Conservation (phyloP, 1,140 invertebrate genomes). For the Spodoptera litura region DNA sequence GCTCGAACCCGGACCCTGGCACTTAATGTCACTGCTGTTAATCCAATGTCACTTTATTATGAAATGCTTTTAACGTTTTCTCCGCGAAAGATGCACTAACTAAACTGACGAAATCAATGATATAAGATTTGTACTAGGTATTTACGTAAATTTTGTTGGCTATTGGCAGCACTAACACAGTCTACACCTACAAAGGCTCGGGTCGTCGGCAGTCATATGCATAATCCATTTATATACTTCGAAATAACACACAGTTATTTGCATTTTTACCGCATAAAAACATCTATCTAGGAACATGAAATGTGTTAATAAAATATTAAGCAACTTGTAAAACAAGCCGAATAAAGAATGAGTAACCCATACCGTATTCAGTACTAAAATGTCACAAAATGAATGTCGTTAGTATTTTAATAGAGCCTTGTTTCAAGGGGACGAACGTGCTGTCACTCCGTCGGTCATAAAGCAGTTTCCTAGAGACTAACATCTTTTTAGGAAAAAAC, state of each 20-base stretch:
- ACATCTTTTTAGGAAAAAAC: conserved; percentile 22
- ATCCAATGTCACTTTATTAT: conserved; percentile 72
- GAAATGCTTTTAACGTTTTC: conserved; percentile 60
- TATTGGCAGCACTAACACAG: conserved; percentile 50
- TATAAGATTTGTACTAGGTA: conserved; percentile 61
- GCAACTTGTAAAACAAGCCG: conserved; percentile 57
- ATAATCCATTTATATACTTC: conserved; percentile 49
- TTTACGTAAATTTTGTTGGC: conserved; percentile 67
- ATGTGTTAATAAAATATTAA: conserved; percentile 63
- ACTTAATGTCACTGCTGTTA: conserved; percentile 64
- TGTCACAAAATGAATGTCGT: conserved; percentile 46
- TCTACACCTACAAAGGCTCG: neutral
- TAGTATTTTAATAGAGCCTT: conserved; percentile 20
- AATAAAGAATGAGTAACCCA: conserved; percentile 52
- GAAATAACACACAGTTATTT: conserved; percentile 54
- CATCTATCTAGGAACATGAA: conserved; percentile 53
- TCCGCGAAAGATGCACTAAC: conserved; percentile 57
- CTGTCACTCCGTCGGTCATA: neutral
- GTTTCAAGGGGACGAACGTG: neutral
- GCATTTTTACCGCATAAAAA: conserved; percentile 55
- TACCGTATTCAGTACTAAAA: conserved; percentile 43
- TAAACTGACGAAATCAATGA: conserved; percentile 66
- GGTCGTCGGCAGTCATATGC: conserved; percentile 26
- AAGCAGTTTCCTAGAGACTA: neutral
- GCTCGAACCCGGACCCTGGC: conserved; percentile 57